Percentiles rank a stretch among this genome's conserved stretches.
These are phyloP conservation scores for Mesorhabditis belari DNA, from an alignment of 2,888 invertebrate genomes.

Conservation along the genomic window DNA sequence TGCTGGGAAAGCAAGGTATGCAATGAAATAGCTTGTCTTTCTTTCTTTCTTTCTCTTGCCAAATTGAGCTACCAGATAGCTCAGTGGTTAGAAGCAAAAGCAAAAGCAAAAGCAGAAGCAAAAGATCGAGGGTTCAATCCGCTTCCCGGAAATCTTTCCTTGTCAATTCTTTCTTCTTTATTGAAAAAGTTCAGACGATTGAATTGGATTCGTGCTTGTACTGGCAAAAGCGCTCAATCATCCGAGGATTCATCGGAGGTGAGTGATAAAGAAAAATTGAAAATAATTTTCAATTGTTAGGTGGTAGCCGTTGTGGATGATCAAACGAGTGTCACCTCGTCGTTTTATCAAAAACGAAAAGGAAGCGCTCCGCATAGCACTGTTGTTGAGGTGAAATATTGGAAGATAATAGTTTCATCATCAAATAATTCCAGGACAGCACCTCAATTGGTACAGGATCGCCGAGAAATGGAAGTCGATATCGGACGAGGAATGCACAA, in stretches of 20 bases:
- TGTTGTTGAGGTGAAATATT: not conserved
- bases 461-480: not conserved
- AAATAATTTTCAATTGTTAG: not conserved
- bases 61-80: no score
- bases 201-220: conserved; percentile 40
- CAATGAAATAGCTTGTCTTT: not conserved
- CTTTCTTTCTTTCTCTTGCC: no score
- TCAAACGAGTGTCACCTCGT: not conserved
- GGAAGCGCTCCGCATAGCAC: not conserved
- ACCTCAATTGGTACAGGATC: not conserved
- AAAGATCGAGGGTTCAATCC: no score
- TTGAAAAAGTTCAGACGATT: conserved; percentile 7
- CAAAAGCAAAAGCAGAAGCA: no score
- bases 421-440: not conserved
- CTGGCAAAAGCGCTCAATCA: conserved; percentile 36
- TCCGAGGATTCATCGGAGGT: conserved; percentile 44
- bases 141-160: no score
- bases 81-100: no score
- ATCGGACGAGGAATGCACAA: not conserved
- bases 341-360: not conserved
- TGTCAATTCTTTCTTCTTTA: no score
- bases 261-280: not conserved
- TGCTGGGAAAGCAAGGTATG: not conserved
- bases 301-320: not conserved
- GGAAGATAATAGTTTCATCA: not conserved